phyloP scores from a whole-genome alignment of 2,113 vertebrate species.

The Hippocampus barbouri region DNA sequence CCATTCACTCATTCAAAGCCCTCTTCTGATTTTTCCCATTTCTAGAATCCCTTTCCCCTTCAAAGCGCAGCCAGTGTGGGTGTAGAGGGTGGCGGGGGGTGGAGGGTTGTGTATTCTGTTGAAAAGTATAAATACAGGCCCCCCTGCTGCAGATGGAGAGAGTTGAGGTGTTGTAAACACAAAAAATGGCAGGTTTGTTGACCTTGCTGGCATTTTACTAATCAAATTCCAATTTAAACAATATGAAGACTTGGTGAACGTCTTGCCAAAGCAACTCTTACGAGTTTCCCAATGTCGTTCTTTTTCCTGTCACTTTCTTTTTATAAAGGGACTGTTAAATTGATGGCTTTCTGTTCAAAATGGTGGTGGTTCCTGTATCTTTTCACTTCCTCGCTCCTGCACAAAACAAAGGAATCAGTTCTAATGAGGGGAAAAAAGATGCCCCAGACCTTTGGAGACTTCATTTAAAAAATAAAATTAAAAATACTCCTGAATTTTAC shows the following conservation, averaged over 20 bases:
- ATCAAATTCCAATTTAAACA: conserved; percentile 69
- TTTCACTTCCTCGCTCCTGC: conserved; percentile 41
- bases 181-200: conserved; percentile 72
- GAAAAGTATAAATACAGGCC: conserved; percentile 70
- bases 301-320: conserved; percentile 25
- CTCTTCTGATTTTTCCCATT: conserved; percentile 54
- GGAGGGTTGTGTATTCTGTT: conserved; percentile 49
- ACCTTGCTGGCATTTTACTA: conserved; percentile 70
- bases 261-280: conserved; percentile 11
- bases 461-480: conserved; percentile 50
- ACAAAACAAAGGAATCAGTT: conserved; percentile 58
- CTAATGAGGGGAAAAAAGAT: conserved; percentile 56
- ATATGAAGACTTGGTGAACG: conserved; percentile 45
- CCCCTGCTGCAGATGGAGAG: conserved; percentile 58
- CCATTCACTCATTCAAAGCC: conserved; percentile 50
- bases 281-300: conserved; percentile 20
- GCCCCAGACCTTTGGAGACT: conserved; percentile 66
- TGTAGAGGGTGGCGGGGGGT: conserved; percentile 34
- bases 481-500: conserved; percentile 56
- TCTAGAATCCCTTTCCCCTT: conserved; percentile 48
- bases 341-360: conserved; percentile 40
- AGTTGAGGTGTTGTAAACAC: conserved; percentile 75
- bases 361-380: conserved; percentile 3
- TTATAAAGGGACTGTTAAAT: conserved; percentile 43
- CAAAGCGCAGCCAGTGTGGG: conserved; percentile 70